These are phyloP conservation scores for Galerucella pusilla DNA, from an alignment of 2,888 invertebrate species.

Conservation along the genomic window DNA sequence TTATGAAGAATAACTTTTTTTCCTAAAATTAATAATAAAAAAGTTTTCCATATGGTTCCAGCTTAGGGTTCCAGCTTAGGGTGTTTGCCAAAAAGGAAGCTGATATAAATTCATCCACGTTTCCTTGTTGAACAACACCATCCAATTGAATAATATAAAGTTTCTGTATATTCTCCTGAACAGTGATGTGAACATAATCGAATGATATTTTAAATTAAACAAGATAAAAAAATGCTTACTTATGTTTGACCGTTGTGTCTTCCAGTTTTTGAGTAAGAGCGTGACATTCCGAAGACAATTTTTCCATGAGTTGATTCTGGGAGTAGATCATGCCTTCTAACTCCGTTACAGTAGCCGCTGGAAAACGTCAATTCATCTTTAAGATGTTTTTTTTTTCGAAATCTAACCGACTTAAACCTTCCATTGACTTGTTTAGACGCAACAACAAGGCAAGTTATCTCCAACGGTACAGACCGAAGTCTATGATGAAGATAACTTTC, in stretches of 20 bases:
- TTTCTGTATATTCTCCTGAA: background rate
- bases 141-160: background rate
- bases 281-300: slow-evolving; percentile 90
- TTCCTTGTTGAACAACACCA: too few relatives aligned
- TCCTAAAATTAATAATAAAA: too few relatives aligned
- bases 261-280: slow-evolving; percentile 89
- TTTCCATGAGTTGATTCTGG: slow-evolving; percentile 93
- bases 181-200: background rate
- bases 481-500: background rate
- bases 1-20: too few relatives aligned
- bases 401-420: slow-evolving; percentile 10
- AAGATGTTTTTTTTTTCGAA: slow-evolving; percentile 10
- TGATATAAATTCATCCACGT: too few relatives aligned
- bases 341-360: slow-evolving; percentile 90
- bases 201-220: background rate
- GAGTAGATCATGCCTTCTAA: slow-evolving; percentile 90
- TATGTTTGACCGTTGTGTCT: slow-evolving; percentile 88
- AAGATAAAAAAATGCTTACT: slow-evolving; percentile 71
- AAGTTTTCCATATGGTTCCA: too few relatives aligned
- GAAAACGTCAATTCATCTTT: slow-evolving; percentile 62
- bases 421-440: background rate
- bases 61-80: too few relatives aligned
- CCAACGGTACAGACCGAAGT: background rate
- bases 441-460: too few relatives aligned
- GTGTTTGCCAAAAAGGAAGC: too few relatives aligned